Conservation (phyloP, 2,888 invertebrate genomes). For the Odontomyia ornata region DNA sequence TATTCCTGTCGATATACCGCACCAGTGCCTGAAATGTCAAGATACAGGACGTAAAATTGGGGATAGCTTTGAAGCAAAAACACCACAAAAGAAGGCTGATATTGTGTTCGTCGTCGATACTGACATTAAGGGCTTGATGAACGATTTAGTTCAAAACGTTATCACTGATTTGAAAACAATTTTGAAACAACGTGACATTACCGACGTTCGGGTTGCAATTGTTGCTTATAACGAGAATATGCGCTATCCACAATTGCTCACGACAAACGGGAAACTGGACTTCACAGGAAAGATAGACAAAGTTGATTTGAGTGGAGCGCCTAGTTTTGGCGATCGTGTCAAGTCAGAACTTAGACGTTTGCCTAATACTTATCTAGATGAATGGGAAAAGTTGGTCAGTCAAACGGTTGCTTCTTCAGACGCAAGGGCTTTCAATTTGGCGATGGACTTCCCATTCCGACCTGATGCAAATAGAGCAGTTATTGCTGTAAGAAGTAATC, state of each 20-base stretch:
- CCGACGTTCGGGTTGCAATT: conserved; percentile 69
- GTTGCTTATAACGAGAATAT: conserved; percentile 69
- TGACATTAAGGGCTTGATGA: conserved; percentile 60
- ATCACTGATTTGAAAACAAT: conserved; percentile 58
- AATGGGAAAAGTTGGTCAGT: conserved; percentile 55
- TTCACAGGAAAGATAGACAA: conserved; percentile 62
- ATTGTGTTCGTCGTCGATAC: conserved; percentile 80
- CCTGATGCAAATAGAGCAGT: conserved; percentile 78
- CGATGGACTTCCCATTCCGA: conserved; percentile 77
- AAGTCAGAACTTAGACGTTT: conserved; percentile 55
- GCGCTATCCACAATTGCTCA: conserved; percentile 69
- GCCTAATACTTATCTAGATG: conserved; percentile 54
- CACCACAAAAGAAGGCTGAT: conserved; percentile 81
- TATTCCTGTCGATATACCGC: conserved; percentile 72
- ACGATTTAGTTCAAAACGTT: conserved; percentile 56
- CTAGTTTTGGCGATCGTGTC: conserved; percentile 52
- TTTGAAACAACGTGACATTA: conserved; percentile 60
- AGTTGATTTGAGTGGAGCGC: conserved; percentile 59
- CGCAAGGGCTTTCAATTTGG: conserved; percentile 71
- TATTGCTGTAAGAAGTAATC: conserved; percentile 72
- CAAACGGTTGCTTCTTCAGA: conserved; percentile 63
- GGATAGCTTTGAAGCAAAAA: conserved; percentile 72
- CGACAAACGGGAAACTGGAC: conserved; percentile 60
- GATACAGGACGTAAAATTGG: conserved; percentile 65
- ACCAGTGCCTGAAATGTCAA: conserved; percentile 69